These are phyloP conservation scores for Heterohyrax brucei DNA, from an alignment of 2,797 vertebrate species.

Conservation along the genomic window DNA sequence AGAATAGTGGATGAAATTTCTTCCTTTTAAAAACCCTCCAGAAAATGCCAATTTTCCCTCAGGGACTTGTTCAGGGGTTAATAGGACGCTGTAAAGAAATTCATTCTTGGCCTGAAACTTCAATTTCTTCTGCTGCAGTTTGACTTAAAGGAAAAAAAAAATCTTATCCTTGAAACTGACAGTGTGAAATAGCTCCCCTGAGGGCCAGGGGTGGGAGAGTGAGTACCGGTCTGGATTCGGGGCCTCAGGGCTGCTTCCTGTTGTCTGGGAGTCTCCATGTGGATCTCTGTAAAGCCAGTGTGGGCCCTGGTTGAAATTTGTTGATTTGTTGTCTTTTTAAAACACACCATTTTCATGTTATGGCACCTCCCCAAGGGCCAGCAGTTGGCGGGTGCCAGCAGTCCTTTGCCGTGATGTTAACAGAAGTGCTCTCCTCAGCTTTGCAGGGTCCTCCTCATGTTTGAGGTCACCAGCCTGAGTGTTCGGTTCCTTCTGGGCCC, in stretches of 20 bases:
- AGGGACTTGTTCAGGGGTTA: constrained; percentile 52
- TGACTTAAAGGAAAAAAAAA: constrained; percentile 46
- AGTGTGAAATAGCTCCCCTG: background rate
- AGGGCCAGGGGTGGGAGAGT: background rate
- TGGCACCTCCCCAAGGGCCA: background rate
- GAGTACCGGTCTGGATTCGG: background rate
- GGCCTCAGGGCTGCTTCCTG: background rate
- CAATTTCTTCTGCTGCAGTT: constrained; percentile 60
- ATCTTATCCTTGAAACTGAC: constrained; percentile 26
- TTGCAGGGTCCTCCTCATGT: background rate
- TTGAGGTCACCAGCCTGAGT: background rate
- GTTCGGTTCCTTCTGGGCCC: background rate
- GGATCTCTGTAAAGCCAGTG: background rate
- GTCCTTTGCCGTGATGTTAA: background rate
- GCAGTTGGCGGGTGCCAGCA: background rate
- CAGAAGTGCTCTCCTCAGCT: background rate
- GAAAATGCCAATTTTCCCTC: constrained; percentile 64
- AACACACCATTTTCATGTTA: background rate
- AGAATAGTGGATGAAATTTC: constrained; percentile 51
- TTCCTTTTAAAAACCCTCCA: constrained; percentile 52
- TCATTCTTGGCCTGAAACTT: constrained; percentile 14
- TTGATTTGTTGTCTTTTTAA: background rate
- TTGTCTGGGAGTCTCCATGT: background rate
- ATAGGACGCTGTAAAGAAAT: constrained; percentile 52
- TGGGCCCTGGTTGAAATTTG: background rate